These are phyloP conservation scores for Cacatua alba DNA, from an alignment of 2,113 vertebrate genomes.

Conservation along the genomic window DNA sequence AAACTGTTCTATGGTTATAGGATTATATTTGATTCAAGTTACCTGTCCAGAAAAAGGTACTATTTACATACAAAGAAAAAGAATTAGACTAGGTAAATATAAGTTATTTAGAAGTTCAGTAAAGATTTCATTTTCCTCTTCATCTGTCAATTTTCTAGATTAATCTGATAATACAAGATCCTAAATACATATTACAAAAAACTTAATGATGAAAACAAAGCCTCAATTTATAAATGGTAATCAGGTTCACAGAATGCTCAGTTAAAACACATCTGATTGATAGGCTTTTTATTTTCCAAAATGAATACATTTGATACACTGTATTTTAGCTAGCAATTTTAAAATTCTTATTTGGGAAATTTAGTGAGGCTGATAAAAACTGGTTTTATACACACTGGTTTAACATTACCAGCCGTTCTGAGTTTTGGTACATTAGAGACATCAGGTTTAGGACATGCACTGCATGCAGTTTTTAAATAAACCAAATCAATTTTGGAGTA, in stretches of 20 bases:
- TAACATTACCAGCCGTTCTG: background rate
- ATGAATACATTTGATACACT: fast-evolving
- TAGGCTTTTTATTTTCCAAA: background rate
- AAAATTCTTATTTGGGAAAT: background rate
- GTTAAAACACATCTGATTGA: background rate
- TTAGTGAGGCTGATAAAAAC: background rate
- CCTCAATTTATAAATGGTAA: background rate
- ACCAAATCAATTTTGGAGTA: background rate
- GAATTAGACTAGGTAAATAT: background rate
- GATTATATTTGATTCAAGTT: background rate
- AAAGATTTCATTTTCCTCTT: background rate
- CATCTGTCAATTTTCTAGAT: background rate
- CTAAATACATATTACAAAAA: background rate
- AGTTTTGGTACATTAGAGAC: background rate
- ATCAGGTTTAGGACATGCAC: background rate
- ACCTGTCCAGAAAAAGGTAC: background rate
- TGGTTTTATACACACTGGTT: background rate
- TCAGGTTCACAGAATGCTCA: background rate
- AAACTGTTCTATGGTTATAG: background rate
- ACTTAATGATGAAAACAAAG: background rate
- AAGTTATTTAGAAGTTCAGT: background rate
- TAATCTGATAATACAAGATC: background rate
- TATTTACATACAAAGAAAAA: background rate
- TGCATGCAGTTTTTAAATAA: background rate
- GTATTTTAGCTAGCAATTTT: background rate